phyloP scores from a whole-genome alignment of 2,113 vertebrate species.

The Silurus glanis region DNA sequence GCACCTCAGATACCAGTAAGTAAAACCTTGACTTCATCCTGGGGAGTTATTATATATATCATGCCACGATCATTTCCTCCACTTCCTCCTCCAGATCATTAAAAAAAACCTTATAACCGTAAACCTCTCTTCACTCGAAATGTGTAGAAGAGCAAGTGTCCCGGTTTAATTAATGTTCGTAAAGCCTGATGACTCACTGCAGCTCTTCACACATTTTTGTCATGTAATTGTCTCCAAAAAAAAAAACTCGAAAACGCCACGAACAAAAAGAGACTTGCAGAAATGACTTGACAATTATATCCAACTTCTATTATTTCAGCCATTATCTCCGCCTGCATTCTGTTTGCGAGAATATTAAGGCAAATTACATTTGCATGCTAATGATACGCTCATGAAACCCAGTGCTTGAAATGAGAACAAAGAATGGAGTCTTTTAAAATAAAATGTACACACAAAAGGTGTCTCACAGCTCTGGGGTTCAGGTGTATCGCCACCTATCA shows the following conservation, averaged over 20 bases:
- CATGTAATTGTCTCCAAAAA: neutral
- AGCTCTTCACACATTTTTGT: neutral
- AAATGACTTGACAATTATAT: constrained; percentile 10
- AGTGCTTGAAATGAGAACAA: neutral
- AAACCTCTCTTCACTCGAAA: neutral
- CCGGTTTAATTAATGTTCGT: neutral
- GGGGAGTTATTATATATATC: neutral
- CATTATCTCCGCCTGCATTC: constrained; percentile 12
- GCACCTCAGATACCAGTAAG: constrained; percentile 72
- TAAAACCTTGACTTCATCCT: constrained; percentile 4
- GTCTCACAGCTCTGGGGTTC: neutral
- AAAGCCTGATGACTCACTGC: constrained; percentile 3
- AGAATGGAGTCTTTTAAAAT: neutral
- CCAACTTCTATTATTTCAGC: neutral
- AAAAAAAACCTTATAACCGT: neutral
- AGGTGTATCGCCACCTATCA: neutral
- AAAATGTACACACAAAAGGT: neutral
- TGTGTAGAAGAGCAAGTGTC: neutral
- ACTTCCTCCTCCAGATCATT: neutral
- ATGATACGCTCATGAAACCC: neutral
- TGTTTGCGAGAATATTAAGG: neutral
- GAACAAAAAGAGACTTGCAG: neutral
- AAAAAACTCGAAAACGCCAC: constrained; percentile 13
- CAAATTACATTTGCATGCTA: constrained; percentile 5
- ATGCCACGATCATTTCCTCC: neutral